Conservation (phyloP, 2,797 vertebrate genomes). For the Acropternis orthonyx region DNA sequence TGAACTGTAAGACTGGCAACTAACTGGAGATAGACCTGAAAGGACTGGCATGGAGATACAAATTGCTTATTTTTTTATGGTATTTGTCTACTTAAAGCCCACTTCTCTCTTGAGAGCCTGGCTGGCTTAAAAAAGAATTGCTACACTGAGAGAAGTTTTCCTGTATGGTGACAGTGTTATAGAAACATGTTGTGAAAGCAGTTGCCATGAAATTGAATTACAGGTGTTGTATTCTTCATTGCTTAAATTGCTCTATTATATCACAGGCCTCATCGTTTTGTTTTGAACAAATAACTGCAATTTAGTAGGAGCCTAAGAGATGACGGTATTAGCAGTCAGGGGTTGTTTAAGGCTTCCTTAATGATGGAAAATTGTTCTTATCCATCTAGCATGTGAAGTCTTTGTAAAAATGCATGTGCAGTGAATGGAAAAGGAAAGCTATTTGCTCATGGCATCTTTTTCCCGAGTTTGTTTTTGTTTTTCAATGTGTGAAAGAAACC, state of each 20-base stretch:
- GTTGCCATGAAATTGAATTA: constrained; percentile 82
- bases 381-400: constrained; percentile 51
- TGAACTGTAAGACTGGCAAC: neutral
- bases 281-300: constrained; percentile 79
- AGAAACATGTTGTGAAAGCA: constrained; percentile 72
- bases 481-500: constrained; percentile 8
- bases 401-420: constrained; percentile 54
- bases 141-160: constrained; percentile 56
- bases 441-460: constrained; percentile 20
- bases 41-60: neutral
- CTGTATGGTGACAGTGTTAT: constrained; percentile 44
- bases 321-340: constrained; percentile 60
- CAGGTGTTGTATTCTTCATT: constrained; percentile 73
- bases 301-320: constrained; percentile 71
- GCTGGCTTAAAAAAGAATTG: constrained; percentile 33
- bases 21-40: neutral
- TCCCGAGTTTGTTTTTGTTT: constrained; percentile 23
- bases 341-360: constrained; percentile 75
- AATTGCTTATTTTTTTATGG: constrained; percentile 15
- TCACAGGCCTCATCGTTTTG: constrained; percentile 68
- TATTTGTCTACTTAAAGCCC: constrained; percentile 48
- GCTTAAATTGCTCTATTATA: constrained; percentile 76
- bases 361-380: constrained; percentile 75
- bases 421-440: constrained; percentile 32
- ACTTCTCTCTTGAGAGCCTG: constrained; percentile 29